Evolutionary conservation across 1,140 invertebrate species (phyloP).

Genomic region (Camponotus floridanus): DNA sequence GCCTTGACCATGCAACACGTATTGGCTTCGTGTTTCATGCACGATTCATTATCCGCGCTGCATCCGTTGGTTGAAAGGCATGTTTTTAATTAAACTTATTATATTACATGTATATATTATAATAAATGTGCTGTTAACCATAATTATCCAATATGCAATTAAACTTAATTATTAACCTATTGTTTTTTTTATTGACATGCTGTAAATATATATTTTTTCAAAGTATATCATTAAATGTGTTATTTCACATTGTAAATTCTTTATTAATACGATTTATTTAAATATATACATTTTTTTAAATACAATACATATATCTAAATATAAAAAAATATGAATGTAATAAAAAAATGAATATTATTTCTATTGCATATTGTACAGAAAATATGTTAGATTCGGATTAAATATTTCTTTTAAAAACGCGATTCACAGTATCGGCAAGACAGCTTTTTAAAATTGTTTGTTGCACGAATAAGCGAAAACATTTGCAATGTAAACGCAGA

Average conservation of each 20-base stretch:
- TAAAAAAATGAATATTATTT: not conserved
- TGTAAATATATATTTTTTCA: not conserved
- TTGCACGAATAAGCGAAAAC: conserved; percentile 12
- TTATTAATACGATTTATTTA: not conserved
- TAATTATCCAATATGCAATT: not conserved
- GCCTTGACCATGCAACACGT: conserved; percentile 68
- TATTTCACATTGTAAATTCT: conserved; percentile 3
- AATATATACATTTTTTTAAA: not conserved
- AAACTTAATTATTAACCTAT: no score
- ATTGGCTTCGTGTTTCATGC: conserved; percentile 22
- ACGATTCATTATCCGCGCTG: conserved; percentile 37
- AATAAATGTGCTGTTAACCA: not conserved
- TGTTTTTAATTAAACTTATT: conserved; percentile 34
- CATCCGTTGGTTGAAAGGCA: not conserved
- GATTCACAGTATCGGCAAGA: not conserved
- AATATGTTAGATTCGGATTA: not conserved
- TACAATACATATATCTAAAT: not conserved
- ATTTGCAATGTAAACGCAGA: conserved; percentile 47
- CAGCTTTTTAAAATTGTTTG: conserved; percentile 23
- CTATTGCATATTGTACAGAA: not conserved
- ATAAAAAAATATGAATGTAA: not conserved
- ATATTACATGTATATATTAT: not conserved
- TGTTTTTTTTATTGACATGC: not conserved
- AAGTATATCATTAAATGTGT: not conserved
- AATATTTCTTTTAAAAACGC: not conserved